Evolutionary conservation across 2,888 invertebrate species (phyloP), one percentile per base, ranked within the genome.

Genomic region (Phaedon cochleariae): DNA sequence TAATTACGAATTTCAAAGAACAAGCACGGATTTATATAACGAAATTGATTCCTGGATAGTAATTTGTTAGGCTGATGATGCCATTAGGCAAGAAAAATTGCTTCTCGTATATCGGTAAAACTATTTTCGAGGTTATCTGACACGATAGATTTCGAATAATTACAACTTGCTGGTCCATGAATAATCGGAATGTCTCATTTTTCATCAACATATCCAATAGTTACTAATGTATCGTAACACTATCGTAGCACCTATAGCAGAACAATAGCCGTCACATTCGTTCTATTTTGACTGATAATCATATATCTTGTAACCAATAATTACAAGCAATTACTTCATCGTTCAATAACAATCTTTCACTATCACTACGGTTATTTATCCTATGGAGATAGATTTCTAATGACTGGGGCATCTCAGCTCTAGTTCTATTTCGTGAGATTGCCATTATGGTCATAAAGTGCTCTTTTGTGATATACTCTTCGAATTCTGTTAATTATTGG

Each of bases 321-420:
- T 34, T 34, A 34, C 31, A 34, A 34, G 15, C 31, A n/a, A n/a
- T n/a, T n/a, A 41, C 10, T 37, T 37, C 20, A 34, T 15, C 37
- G n/a, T 22, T 21, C 17, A 54, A 54, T 54, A 21, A 17, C 22
- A 22, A 54, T 54, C 21, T 17, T 41, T 41, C 15, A 41, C 41
- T 15, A 41, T 54, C 20, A 31, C 37, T 54, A 22, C 37, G n/a
- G 21, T 37, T n/a, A 54, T 34, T 54, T 53, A 53, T 31, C n/a
- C n/a, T n/a, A n/a, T n/a, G 20, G 37, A 15, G 54, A 54, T 54
- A 21, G 1, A 17, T 54, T 54, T 54, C 54, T 54, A 54, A 54
- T 37, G 34, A 1, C 9, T n/a, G n/a, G n/a, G n/a, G n/a, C n/a
- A n/a, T n/a, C n/a, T 54, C 22, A 20, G 3, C 15, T 37, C 37